Evolutionary conservation across 2,888 invertebrate genomes (phyloP), one percentile per base, ranked within the genome.

Genomic region (Chironomus tentans): DNA sequence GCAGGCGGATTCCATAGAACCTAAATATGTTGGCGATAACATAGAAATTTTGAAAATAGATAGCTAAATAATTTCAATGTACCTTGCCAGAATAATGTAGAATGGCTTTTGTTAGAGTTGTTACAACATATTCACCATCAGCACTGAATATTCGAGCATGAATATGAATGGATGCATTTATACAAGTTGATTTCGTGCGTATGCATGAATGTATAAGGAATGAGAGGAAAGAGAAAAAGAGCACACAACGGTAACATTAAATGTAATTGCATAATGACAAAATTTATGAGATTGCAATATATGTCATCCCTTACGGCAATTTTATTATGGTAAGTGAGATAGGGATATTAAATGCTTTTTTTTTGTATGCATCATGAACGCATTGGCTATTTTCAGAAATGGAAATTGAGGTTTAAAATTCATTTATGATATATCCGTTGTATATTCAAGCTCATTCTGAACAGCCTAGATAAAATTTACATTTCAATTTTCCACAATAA

Each of bases 31-130:
- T 7, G n/a, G 12, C 62, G 24, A 65, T 21, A 65, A 24, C 6
- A 65, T 65, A 65, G 12, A 15, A 38, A 38, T 38, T 7, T 38
- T 2, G 38, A 2, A 38, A 38, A 38, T 38, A 38, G 38, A 38
- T 38, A 38, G 38, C 38, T 4, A 7, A 38, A 0, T 98, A 98
- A 4, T 96, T 96, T 97, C 97, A 97, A 0, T 93, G 86, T 0
- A 98, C 96, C 82, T 91, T 93, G 12, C 98, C 98, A 0, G 93
- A 92, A 82, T 92, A 89, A 80, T 94, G 92, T 0, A 97, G 88
- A 1, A 95, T 94, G 0, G 97, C 97, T 82, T 97, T 98, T 0
- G 97, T 97, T 94, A 97, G 94, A 0, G 97, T 94, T 3, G 97
- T 97, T 21, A 98, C 93, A 18, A 94, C 94, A 83, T 97, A 98